A percentile compares a stretch with the other conserved stretches of the same genome.
Conservation (phyloP, 1,140 invertebrate genomes). For the Euura saliciscinereae region DNA sequence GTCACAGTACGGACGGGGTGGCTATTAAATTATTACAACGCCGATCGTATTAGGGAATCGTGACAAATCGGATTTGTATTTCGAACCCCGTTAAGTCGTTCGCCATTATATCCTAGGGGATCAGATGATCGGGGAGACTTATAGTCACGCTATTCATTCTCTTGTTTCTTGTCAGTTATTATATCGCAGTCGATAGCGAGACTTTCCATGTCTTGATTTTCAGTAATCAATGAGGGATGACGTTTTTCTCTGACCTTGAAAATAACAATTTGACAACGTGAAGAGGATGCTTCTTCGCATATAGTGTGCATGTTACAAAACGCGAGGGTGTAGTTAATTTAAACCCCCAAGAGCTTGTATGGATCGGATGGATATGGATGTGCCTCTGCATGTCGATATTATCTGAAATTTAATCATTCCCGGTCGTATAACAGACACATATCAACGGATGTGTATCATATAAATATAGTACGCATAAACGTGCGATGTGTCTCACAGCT, state of each 20-base stretch:
- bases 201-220: no score
- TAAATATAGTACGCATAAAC: background rate
- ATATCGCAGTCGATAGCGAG: no score
- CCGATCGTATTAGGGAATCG: conserved; percentile 55
- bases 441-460: background rate
- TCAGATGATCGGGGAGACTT: no score
- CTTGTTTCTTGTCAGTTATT: no score
- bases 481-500: background rate
- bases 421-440: background rate
- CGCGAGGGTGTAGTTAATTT: conserved; percentile 32
- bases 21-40: conserved; percentile 59
- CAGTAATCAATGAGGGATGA: no score
- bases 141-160: no score
- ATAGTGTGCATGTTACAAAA: no score
- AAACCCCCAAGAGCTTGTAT: conserved; percentile 13
- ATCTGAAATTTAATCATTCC: conserved; percentile 51
- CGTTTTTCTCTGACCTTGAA: no score
- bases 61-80: conserved; percentile 56
- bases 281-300: no score
- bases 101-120: no score
- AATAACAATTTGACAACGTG: no score
- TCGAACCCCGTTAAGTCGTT: background rate
- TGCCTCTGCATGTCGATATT: conserved; percentile 49
- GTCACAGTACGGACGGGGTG: conserved; percentile 35
- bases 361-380: conserved; percentile 26